Conservation (phyloP, 2,113 vertebrate species). For the Lepidothrix coronata region DNA sequence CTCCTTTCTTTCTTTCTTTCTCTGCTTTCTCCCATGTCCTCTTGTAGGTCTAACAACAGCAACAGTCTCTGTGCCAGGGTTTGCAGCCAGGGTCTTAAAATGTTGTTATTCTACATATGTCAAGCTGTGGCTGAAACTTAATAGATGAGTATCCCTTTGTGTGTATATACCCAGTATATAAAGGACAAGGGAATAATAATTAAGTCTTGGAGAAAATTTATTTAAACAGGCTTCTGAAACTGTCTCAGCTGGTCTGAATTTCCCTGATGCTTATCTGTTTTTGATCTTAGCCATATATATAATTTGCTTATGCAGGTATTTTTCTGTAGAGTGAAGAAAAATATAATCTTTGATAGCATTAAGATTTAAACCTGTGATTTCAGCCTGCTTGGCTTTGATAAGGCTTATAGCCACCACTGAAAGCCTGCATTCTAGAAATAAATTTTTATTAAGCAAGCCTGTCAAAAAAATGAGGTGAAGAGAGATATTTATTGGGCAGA, state of each 20-base stretch:
- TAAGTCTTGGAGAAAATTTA: background rate
- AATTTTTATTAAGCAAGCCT: background rate
- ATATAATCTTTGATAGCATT: background rate
- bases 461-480: background rate
- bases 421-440: background rate
- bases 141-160: background rate
- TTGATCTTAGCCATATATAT: background rate
- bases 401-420: background rate
- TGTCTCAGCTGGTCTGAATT: background rate
- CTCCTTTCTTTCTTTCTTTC: background rate
- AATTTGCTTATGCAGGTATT: background rate
- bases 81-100: background rate
- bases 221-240: background rate
- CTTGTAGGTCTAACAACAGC: background rate
- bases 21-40: background rate
- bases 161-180: background rate
- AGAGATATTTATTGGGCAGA: background rate
- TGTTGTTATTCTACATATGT: background rate
- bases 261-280: background rate
- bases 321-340: background rate
- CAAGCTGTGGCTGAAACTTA: background rate
- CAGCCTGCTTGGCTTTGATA: background rate
- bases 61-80: background rate
- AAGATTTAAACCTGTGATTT: background rate
- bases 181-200: background rate